A percentile compares a stretch with the other conserved stretches of the same genome.
Evolutionary conservation across 1,140 invertebrate genomes (phyloP).

Genomic region (Drosophila willistoni): DNA sequence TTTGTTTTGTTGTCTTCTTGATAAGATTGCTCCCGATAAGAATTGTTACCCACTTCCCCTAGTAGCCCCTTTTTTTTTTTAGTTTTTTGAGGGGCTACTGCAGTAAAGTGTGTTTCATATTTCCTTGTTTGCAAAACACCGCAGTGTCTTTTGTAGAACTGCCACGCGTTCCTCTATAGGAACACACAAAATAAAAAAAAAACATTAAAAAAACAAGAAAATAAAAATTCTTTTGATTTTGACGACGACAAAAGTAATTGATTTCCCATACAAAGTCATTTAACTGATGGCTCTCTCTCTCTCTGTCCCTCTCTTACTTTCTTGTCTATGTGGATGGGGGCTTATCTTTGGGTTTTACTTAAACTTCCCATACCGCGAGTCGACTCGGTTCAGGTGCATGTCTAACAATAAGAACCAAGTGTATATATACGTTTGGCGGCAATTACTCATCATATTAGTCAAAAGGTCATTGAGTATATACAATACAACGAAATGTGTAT

Average conservation of each 20-base stretch:
- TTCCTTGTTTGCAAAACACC: background rate
- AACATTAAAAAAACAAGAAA: background rate
- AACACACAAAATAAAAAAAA: background rate
- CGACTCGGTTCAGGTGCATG: too few relatives aligned
- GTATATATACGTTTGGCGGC: background rate
- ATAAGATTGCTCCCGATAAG: constrained; percentile 8
- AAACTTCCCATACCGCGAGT: too few relatives aligned
- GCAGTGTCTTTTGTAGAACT: constrained; percentile 3
- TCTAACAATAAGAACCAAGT: too few relatives aligned
- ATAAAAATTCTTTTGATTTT: constrained; percentile 1
- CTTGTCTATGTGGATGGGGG: background rate
- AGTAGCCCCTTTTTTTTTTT: background rate
- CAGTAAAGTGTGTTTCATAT: constrained; percentile 1
- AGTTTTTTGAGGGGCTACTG: background rate
- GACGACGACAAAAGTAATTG: constrained; percentile 1
- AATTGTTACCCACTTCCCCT: background rate
- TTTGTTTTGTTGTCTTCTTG: background rate
- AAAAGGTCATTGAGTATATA: background rate
- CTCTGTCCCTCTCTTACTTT: background rate
- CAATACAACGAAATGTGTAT: background rate
- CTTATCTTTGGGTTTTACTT: background rate
- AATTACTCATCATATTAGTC: constrained; percentile 10
- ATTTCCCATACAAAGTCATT: background rate
- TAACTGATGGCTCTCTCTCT: background rate
- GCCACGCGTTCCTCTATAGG: background rate